phyloP scores from a whole-genome alignment of 1,140 invertebrate species.

The Magallana gigas region DNA sequence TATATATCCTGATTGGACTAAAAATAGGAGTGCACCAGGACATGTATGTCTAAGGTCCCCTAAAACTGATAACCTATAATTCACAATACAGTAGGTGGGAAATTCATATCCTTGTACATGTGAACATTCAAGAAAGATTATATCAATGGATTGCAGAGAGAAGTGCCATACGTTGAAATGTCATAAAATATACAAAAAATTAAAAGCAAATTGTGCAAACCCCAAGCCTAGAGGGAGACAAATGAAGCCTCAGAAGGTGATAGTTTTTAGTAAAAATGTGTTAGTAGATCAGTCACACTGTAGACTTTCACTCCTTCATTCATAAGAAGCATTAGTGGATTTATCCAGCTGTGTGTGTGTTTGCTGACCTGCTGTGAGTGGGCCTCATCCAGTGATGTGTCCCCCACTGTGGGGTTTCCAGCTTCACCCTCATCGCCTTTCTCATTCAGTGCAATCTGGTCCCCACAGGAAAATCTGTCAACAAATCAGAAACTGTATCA shows the following conservation, averaged over 20 bases:
- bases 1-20: not conserved
- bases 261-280: too few relatives aligned
- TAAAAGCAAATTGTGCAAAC: too few relatives aligned
- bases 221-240: too few relatives aligned
- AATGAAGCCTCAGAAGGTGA: too few relatives aligned
- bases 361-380: not conserved
- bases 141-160: too few relatives aligned
- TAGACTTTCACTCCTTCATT: too few relatives aligned
- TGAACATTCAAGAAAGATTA: not conserved
- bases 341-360: too few relatives aligned
- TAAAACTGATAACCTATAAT: not conserved
- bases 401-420: not conserved
- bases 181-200: too few relatives aligned
- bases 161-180: too few relatives aligned
- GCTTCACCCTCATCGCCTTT: not conserved
- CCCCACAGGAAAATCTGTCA: slow-evolving; percentile 32
- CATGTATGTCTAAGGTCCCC: not conserved
- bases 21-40: not conserved
- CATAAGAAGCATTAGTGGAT: too few relatives aligned
- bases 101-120: not conserved
- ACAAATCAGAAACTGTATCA: not conserved
- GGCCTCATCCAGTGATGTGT: not conserved
- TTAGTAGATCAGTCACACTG: too few relatives aligned
- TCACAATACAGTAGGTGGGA: not conserved
- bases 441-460: not conserved